These are phyloP conservation scores for Phenganax subtilis DNA, from an alignment of 92 coral and sea anemone species.

Conservation along the genomic window DNA sequence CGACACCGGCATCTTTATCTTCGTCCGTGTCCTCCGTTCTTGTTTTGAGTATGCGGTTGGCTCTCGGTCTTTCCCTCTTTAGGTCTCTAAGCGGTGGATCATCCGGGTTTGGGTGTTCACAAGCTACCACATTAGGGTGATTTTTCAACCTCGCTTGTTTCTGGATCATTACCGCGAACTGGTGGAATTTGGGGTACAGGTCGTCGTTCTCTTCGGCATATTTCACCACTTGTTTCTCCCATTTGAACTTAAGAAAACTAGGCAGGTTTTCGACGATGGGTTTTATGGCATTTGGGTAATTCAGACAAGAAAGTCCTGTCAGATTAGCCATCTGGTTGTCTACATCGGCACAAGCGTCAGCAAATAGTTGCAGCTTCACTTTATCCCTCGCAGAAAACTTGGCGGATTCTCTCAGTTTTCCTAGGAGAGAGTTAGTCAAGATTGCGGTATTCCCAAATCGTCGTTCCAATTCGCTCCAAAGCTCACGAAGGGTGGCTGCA, in stretches of 20 bases:
- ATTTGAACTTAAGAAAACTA: conserved; percentile 11
- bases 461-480: conserved; percentile 50
- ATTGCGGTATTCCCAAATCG: conserved; percentile 41
- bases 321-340: conserved; percentile 25
- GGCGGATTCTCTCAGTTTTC: neutral
- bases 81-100: neutral
- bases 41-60: conserved; percentile 16
- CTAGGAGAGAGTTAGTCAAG: conserved; percentile 1
- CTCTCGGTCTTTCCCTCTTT: conserved; percentile 8
- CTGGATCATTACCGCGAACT: conserved; percentile 42
- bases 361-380: conserved; percentile 21
- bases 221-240: conserved; percentile 47
- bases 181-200: conserved; percentile 39
- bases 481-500: conserved; percentile 26
- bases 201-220: conserved; percentile 42
- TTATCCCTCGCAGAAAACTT: conserved; percentile 9
- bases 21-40: neutral
- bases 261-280: conserved; percentile 35
- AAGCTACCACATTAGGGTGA: conserved; percentile 41
- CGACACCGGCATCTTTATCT: neutral
- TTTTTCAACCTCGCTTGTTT: conserved; percentile 41
- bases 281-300: conserved; percentile 28
- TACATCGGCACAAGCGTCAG: conserved; percentile 32
- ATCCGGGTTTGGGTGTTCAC: neutral
- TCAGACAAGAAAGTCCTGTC: conserved; percentile 39